phyloP scores from a whole-genome alignment of 2,797 vertebrate genomes.

The Diceros bicornis region DNA sequence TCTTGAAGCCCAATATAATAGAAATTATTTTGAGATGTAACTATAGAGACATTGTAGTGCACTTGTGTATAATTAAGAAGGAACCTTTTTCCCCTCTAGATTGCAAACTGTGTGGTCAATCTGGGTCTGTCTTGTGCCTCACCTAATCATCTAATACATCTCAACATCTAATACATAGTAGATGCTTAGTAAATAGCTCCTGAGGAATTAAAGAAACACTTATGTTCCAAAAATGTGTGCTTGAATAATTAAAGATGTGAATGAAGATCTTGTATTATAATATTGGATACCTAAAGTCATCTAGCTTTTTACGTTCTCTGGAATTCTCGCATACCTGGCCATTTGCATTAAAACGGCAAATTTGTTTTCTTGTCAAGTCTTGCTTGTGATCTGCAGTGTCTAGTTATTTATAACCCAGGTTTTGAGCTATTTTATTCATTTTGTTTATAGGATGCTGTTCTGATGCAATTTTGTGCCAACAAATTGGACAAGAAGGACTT shows the following conservation, averaged over 20 bases:
- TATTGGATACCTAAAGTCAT: background rate
- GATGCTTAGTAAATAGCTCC: background rate
- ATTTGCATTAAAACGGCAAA: constrained; percentile 51
- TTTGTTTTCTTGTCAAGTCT: constrained; percentile 62
- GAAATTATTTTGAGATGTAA: constrained; percentile 14
- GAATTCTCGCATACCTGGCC: background rate
- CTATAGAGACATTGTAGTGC: background rate
- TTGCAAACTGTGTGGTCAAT: background rate
- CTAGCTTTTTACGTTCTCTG: background rate
- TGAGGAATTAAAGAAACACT: background rate
- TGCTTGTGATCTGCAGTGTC: constrained; percentile 40
- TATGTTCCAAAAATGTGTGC: background rate
- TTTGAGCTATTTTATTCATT: constrained; percentile 68
- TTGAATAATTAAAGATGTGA: background rate
- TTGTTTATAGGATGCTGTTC: constrained; percentile 93
- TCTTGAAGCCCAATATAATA: background rate
- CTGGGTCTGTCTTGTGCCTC: background rate
- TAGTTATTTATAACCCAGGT: constrained; percentile 46
- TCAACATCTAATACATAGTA: background rate
- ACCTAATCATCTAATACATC: background rate
- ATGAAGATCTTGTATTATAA: background rate
- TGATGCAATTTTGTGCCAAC: constrained; percentile 98
- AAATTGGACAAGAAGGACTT: constrained; percentile 99
- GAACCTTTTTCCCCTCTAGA: background rate
- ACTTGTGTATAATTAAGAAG: background rate